Evolutionary conservation across 1,140 invertebrate species (phyloP).

Genomic region (Dreissena polymorpha): DNA sequence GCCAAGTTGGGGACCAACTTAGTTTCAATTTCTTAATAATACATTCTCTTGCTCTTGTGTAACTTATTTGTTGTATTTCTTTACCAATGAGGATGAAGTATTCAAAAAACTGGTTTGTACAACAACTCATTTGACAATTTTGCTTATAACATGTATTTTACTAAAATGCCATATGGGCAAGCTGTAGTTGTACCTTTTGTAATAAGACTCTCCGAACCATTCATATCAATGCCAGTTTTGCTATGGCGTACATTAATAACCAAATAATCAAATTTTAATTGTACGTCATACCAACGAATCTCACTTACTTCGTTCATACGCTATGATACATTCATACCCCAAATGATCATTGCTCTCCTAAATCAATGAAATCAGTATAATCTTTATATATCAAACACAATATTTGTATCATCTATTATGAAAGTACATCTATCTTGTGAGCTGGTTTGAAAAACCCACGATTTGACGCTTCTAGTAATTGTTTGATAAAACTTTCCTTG

Average conservation of each 20-base stretch:
- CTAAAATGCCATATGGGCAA: constrained; percentile 43
- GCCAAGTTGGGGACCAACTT: constrained; percentile 14
- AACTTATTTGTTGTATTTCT: constrained; percentile 48
- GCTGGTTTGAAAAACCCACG: constrained; percentile 1
- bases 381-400: constrained; percentile 24
- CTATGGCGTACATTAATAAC: constrained; percentile 27
- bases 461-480: constrained; percentile 28
- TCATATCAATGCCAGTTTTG: constrained; percentile 50
- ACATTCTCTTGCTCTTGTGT: constrained; percentile 25
- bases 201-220: constrained; percentile 52
- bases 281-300: constrained; percentile 44
- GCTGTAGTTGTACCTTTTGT: constrained; percentile 33
- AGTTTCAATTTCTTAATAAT: constrained; percentile 20
- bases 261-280: constrained; percentile 41
- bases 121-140: constrained; percentile 31
- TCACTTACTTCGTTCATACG: constrained; percentile 48
- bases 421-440: constrained; percentile 1
- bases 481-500: constrained; percentile 31
- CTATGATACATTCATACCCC: constrained; percentile 47
- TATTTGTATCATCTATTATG: neutral
- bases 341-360: constrained; percentile 55
- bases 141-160: constrained; percentile 13
- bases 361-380: constrained; percentile 38
- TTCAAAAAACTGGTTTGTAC: constrained; percentile 46
- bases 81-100: constrained; percentile 5